phyloP scores from a whole-genome alignment of 2,113 vertebrate genomes.

The mouse (Mus musculus) region GRCm39 chr5:124852501-124853000 shows the following conservation, averaged over 20 bases:
- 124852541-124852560: slow-evolving; percentile 96
- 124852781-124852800: neutral
- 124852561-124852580: slow-evolving; percentile 97
- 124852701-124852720: rapidly evolving
- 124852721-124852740: neutral
- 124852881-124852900: neutral
- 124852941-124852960: neutral
- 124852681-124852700: neutral
- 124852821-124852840: neutral
- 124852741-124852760: rapidly evolving
- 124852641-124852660: neutral
- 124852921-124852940: neutral
- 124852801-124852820: no score
- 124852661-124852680: neutral
- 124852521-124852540: slow-evolving; percentile 99
- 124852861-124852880: neutral
- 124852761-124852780: neutral
- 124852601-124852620: no score
- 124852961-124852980: neutral
- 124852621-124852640: rapidly evolving
- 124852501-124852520: slow-evolving; percentile 94
- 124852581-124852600: slow-evolving; percentile 94
- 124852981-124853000: no score
- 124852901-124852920: neutral
- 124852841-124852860: neutral